Evolutionary conservation across 2,113 vertebrate genomes (phyloP).

Genomic region (Montifringilla adamsi): DNA sequence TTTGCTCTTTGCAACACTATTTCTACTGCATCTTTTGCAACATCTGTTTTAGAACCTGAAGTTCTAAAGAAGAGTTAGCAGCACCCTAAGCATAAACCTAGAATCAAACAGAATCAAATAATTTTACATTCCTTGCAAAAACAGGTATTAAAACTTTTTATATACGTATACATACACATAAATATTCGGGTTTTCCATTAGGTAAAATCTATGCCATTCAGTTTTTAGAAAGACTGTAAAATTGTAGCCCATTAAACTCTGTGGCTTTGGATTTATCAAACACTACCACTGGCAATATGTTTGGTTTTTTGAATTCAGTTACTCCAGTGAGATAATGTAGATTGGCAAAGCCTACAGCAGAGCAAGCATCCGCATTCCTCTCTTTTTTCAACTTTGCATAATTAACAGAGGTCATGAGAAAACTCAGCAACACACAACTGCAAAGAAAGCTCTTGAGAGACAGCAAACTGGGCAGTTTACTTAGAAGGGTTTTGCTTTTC

Average conservation of each 20-base stretch:
- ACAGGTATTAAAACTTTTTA: neutral
- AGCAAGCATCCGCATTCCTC: neutral
- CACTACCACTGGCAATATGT: neutral
- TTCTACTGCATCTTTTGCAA: neutral
- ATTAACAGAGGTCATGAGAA: neutral
- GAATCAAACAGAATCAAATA: neutral
- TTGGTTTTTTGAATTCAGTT: neutral
- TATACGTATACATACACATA: accelerated
- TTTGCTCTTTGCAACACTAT: neutral
- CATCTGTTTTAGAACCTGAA: neutral
- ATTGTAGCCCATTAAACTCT: neutral
- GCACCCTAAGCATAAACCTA: neutral
- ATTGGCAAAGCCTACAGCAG: neutral
- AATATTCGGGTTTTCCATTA: neutral
- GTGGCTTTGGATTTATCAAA: neutral
- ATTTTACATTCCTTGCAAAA: neutral
- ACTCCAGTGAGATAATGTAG: neutral
- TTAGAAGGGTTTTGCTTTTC: neutral
- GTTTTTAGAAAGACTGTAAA: neutral
- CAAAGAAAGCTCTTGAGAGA: neutral
- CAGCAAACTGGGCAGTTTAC: neutral
- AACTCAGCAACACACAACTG: neutral
- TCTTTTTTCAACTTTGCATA: neutral
- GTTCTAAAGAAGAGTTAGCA: neutral
- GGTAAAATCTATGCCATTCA: neutral